These are phyloP conservation scores for Polyommatus iphigenia DNA, from an alignment of 2,888 invertebrate species.

Conservation along the genomic window DNA sequence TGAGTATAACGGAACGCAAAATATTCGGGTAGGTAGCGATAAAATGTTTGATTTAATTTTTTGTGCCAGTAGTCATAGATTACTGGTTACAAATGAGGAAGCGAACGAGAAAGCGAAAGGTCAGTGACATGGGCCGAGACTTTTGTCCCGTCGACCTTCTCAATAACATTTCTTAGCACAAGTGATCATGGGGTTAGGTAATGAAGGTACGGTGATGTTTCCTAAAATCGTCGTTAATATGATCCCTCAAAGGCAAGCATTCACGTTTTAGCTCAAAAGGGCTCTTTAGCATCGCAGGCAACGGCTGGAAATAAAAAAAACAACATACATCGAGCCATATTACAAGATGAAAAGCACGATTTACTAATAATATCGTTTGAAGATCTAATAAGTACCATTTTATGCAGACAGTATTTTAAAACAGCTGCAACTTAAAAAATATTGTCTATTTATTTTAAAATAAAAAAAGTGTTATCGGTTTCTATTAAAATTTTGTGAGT, in stretches of 20 bases:
- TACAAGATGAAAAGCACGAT: constrained; percentile 70
- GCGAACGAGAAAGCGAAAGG: constrained; percentile 70
- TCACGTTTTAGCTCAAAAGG: constrained; percentile 81
- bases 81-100: constrained; percentile 69
- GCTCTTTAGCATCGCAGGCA: constrained; percentile 80
- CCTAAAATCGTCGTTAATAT: constrained; percentile 78
- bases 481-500: constrained; percentile 1
- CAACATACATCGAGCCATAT: constrained; percentile 80
- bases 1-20: constrained; percentile 63
- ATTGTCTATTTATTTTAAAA: constrained; percentile 36
- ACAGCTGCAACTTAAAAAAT: constrained; percentile 10
- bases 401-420: constrained; percentile 11
- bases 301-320: constrained; percentile 80
- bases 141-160: constrained; percentile 52
- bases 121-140: constrained; percentile 49
- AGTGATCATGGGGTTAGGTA: constrained; percentile 74
- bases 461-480: constrained; percentile 28
- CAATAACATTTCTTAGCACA: constrained; percentile 69
- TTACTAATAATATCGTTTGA: constrained; percentile 53
- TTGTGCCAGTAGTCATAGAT: constrained; percentile 70
- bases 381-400: constrained; percentile 46
- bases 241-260: constrained; percentile 81
- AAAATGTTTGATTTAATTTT: constrained; percentile 47
- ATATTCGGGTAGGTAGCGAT: constrained; percentile 40
- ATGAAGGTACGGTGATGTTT: constrained; percentile 76